phyloP scores from a whole-genome alignment of 2,888 invertebrate species.

The Anaspis maculata region DNA sequence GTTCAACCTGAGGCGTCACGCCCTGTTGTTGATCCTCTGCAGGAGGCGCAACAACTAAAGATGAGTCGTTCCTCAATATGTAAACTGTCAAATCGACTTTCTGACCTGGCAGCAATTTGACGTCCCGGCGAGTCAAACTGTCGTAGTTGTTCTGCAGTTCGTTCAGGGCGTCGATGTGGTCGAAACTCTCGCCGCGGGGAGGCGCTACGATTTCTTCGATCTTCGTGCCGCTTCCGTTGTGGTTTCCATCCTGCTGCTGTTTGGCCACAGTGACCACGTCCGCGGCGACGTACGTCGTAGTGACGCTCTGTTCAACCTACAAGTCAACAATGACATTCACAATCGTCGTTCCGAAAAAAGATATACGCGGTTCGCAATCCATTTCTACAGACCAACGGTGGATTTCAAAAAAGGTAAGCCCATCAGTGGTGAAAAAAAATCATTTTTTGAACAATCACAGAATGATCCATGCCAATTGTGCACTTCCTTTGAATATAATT shows the following conservation, averaged over 20 bases:
- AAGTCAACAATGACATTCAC: no score
- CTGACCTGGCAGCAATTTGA: conserved; percentile 29
- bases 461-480: no score
- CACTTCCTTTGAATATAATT: no score
- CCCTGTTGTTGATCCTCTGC: no score
- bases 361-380: no score
- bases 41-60: no score
- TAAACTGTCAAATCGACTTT: conserved; percentile 37
- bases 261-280: conserved; percentile 22
- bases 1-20: no score
- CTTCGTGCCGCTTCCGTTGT: not conserved
- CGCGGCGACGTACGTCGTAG: conserved; percentile 28
- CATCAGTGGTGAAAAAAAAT: no score
- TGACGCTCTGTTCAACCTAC: conserved; percentile 18
- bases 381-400: no score
- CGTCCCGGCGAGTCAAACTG: conserved; percentile 27
- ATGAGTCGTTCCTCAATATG: conserved; percentile 26
- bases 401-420: no score
- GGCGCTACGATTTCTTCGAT: not conserved
- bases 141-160: conserved; percentile 29
- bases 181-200: conserved; percentile 2
- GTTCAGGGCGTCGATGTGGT: conserved; percentile 19
- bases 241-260: not conserved
- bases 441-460: no score
- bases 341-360: no score